Evolutionary conservation across 2,888 invertebrate species (phyloP).

Genomic region (Lacanobia wlatinum): DNA sequence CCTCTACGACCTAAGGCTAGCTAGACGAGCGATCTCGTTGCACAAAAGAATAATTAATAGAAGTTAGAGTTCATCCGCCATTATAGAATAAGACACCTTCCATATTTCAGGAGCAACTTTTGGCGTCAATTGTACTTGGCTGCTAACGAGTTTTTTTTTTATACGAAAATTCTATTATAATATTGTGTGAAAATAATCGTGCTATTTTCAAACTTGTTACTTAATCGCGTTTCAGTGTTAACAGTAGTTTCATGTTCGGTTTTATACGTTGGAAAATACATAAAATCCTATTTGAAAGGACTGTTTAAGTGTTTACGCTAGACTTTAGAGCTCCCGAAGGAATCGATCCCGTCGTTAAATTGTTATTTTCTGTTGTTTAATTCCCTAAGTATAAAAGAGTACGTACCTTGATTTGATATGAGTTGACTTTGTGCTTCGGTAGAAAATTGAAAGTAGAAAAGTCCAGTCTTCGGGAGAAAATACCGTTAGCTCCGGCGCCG

Average conservation of each 20-base stretch:
- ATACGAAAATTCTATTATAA: too few relatives aligned
- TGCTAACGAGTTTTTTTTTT: neutral
- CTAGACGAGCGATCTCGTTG: conserved; percentile 26
- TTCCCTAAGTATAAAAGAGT: conserved; percentile 10
- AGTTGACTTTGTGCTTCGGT: conserved; percentile 98
- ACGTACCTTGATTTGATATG: conserved; percentile 99
- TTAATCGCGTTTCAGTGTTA: conserved; percentile 40
- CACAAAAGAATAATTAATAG: conserved; percentile 32
- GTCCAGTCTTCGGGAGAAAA: conserved; percentile 98
- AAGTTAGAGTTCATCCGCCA: conserved; percentile 27
- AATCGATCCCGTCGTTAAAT: conserved; percentile 40
- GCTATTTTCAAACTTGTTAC: conserved; percentile 32
- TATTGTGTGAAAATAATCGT: neutral
- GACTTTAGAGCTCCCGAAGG: conserved; percentile 49
- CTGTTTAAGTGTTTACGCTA: conserved; percentile 54
- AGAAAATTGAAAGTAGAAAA: conserved; percentile 98
- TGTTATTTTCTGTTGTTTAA: conserved; percentile 41
- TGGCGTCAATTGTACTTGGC: conserved; percentile 29
- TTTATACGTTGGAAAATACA: conserved; percentile 45
- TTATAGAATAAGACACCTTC: conserved; percentile 19
- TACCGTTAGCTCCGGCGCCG: conserved; percentile 97
- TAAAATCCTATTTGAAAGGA: conserved; percentile 51
- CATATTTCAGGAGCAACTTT: conserved; percentile 15
- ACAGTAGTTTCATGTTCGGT: conserved; percentile 51
- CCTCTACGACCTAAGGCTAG: conserved; percentile 46